A percentile compares a stretch with the other conserved stretches of the same genome.
These are phyloP conservation scores for Oryzias woworae DNA, from an alignment of 2,113 vertebrate genomes.

Conservation along the genomic window DNA sequence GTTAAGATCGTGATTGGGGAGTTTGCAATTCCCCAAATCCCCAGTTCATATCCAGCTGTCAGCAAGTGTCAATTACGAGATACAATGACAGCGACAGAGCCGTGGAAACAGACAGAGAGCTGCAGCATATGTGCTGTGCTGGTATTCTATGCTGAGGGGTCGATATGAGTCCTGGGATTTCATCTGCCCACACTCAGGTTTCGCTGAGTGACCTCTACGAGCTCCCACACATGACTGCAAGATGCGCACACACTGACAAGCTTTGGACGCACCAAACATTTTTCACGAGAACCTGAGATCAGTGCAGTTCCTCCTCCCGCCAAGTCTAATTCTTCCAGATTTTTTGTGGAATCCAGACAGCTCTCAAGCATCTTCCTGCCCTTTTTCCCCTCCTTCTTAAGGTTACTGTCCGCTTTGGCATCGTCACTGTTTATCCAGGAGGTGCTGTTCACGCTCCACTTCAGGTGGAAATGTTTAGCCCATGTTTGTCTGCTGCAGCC, in stretches of 20 bases:
- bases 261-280: constrained; percentile 28
- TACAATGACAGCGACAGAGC: constrained; percentile 34
- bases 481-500: constrained; percentile 14
- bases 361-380: constrained; percentile 27
- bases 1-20: constrained; percentile 11
- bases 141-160: constrained; percentile 63
- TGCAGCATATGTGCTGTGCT: constrained; percentile 67
- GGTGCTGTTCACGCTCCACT: not conserved
- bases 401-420: constrained; percentile 3
- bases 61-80: constrained; percentile 55
- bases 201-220: constrained; percentile 76
- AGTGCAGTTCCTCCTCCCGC: constrained; percentile 16
- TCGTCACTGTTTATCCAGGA: not conserved
- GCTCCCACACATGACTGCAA: constrained; percentile 32
- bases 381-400: not conserved
- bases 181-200: constrained; percentile 71
- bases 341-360: constrained; percentile 36
- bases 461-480: not conserved
- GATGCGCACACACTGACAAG: constrained; percentile 3
- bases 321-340: constrained; percentile 19
- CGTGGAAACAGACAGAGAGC: constrained; percentile 33
- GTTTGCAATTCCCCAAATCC: constrained; percentile 45
- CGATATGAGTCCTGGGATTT: constrained; percentile 73
- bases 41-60: constrained; percentile 58
- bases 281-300: constrained; percentile 38